Base-by-base conservation (phyloP, 1,140 invertebrate genomes). In the Zaprionus africanus region DNA sequence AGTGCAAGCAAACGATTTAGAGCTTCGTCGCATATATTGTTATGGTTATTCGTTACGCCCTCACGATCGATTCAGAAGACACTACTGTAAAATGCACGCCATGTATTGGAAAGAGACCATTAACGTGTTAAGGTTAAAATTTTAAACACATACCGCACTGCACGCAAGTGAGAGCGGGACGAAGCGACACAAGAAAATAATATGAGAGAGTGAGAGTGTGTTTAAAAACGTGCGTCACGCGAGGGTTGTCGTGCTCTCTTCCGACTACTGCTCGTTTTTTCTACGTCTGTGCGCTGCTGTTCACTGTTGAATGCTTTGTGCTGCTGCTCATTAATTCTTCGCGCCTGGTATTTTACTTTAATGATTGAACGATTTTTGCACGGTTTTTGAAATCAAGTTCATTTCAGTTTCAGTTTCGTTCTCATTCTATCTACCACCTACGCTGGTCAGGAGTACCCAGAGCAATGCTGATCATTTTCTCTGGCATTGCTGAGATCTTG, bases 311-410 rank as follows among this genome's bases (percentile, higher is more conserved):
- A 90, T 73, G 66, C 67, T 69, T 74, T 65, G 43, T 51, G 58
- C 65, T 22, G 53, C 15, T 19, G 59, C 34, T 57, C 68, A 60
- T 5, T 17, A n/a, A 7, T 69, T 26, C 76, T 91, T 76, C 2
- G 54, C 71, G 71, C 88, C 88, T 82, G 83, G 54, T 57, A 56
- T 19, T 71, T 88, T 75, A 83, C 79, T 82, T 79, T 75, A 87
- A 88, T 88, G 84, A 91, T 91, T 91, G 88, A 91, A 91, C 88
- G 83, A 91, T 88, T 91, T 91, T 91, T 87, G 87, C 87, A 91
- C 88, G 81, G 87, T 91, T 91, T 88, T 79, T 70, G 73, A 70
- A 75, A 81, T 76, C 59, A 60, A 79, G 76, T 87, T 88, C 71
- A 78, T 81, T 88, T 69, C 51, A 60, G 77, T 81, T 88, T 69